Conservation (phyloP, 2,797 vertebrate genomes). For the Cirrhinus mrigala region DNA sequence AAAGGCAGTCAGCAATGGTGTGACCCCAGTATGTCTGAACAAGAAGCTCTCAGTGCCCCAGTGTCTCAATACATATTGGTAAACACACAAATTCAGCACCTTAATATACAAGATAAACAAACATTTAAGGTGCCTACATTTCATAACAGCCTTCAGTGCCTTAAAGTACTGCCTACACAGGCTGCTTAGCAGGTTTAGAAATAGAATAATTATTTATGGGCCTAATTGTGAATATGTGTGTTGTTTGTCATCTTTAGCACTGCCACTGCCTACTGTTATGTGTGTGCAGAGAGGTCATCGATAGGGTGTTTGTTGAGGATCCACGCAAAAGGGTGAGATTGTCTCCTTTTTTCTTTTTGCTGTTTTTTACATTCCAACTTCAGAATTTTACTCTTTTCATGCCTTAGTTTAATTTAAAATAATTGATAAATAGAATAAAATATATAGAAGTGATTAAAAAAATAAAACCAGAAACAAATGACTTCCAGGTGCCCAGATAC, state of each 20-base stretch:
- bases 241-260: slow-evolving; percentile 43
- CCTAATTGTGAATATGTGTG: neutral
- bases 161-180: neutral
- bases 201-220: neutral
- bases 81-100: neutral
- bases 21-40: slow-evolving; percentile 47
- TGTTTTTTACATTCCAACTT: slow-evolving; percentile 51
- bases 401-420: neutral
- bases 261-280: slow-evolving; percentile 54
- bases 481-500: neutral
- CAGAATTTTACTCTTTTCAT: neutral
- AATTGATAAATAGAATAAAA: neutral
- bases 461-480: neutral
- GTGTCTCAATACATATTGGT: slow-evolving; percentile 61
- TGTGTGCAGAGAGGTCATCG: slow-evolving; percentile 44
- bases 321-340: slow-evolving; percentile 34
- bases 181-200: neutral
- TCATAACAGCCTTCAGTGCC: neutral
- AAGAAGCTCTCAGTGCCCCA: slow-evolving; percentile 32
- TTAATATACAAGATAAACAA: neutral
- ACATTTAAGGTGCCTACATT: neutral
- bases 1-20: slow-evolving; percentile 42
- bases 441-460: neutral
- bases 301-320: slow-evolving; percentile 25
- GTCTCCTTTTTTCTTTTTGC: slow-evolving; percentile 29